Percentiles rank a stretch among this genome's conserved stretches.
Evolutionary conservation across 2,888 invertebrate species (phyloP).

Genomic region (Drosophila diplacantha): DNA sequence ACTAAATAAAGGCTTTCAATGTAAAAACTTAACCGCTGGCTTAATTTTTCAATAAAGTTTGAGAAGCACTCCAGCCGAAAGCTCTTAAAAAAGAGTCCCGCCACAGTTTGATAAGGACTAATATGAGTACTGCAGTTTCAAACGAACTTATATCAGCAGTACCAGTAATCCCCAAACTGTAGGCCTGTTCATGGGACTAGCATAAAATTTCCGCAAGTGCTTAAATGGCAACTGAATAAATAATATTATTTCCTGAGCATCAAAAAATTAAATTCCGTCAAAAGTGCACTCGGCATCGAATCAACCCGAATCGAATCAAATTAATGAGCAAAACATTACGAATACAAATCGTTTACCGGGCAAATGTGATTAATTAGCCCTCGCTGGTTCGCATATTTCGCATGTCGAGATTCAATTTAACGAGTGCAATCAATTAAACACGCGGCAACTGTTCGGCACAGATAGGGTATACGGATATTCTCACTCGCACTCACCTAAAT

Average conservation of each 20-base stretch:
- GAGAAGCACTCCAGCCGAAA: background rate
- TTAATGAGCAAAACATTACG: slow-evolving; percentile 37
- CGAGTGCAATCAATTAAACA: slow-evolving; percentile 51
- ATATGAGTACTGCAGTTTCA: background rate
- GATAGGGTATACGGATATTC: slow-evolving; percentile 10
- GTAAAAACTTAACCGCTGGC: background rate
- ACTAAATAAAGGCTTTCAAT: background rate
- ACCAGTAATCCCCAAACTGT: slow-evolving; percentile 3
- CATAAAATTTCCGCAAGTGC: slow-evolving; percentile 1
- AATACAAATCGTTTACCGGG: slow-evolving; percentile 38
- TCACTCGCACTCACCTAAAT: slow-evolving; percentile 67
- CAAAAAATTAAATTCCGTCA: slow-evolving; percentile 22
- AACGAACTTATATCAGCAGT: background rate
- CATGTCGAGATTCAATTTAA: slow-evolving; percentile 56
- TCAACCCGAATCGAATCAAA: slow-evolving; percentile 18
- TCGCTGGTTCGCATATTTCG: slow-evolving; percentile 32
- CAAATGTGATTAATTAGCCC: slow-evolving; percentile 54
- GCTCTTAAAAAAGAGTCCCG: background rate
- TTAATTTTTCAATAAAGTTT: background rate
- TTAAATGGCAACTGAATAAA: slow-evolving; percentile 19
- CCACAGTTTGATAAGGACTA: background rate
- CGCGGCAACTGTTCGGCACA: background rate
- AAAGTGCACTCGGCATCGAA: slow-evolving; percentile 23
- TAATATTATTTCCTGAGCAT: slow-evolving; percentile 1
- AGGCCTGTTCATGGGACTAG: background rate